Evolutionary conservation across 2,113 vertebrate genomes (phyloP).

Genomic region (Megaceryle maxima): DNA sequence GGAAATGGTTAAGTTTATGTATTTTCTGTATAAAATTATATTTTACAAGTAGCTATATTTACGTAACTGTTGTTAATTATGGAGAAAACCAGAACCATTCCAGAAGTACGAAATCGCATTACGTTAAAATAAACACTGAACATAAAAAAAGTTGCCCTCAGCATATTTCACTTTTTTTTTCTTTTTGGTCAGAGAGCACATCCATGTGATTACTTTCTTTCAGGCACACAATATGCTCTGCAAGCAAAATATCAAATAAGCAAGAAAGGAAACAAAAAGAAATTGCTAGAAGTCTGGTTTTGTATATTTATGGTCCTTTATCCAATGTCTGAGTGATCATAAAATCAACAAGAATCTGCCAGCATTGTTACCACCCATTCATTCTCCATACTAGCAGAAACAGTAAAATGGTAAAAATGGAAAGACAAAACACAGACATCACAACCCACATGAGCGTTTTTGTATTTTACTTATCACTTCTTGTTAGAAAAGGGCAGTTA

Average conservation of each 20-base stretch:
- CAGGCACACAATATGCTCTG: neutral
- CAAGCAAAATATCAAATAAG: neutral
- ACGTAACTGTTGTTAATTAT: neutral
- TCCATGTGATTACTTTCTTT: neutral
- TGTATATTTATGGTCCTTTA: neutral
- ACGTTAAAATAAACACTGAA: neutral
- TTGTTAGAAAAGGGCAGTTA: neutral
- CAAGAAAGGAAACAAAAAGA: neutral
- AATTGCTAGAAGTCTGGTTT: neutral
- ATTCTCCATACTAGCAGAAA: neutral
- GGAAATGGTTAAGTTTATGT: neutral
- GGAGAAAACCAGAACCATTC: neutral
- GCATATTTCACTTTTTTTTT: neutral
- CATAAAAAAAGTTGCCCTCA: neutral
- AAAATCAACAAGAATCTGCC: neutral
- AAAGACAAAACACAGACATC: neutral
- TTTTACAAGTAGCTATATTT: neutral
- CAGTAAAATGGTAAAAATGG: neutral
- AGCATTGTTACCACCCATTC: neutral
- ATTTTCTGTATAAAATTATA: neutral
- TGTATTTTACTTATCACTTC: neutral
- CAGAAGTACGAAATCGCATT: neutral
- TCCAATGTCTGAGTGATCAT: neutral
- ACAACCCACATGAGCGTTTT: neutral
- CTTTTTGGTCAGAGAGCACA: neutral